Evolutionary conservation across 2,888 invertebrate species (phyloP), one percentile per base, ranked within the genome.

Genomic region (Pelosia muscerda): DNA sequence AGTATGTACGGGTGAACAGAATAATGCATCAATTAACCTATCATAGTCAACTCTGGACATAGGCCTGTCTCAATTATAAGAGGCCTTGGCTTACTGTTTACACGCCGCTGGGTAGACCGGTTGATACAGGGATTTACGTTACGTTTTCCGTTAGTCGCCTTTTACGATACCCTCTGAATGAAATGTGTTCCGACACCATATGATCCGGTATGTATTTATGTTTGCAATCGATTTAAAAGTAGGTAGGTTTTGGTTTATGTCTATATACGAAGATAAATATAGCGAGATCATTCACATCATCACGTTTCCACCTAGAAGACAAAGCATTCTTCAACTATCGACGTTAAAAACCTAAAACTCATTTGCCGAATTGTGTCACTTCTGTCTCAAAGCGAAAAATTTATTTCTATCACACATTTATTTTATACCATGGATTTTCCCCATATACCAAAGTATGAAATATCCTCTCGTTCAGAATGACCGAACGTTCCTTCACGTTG

Each of bases 401-500:
- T 34, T 55, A 34, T 58, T 53, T 42, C 1, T 53, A 23, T 58
- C 58, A 63, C 66, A 68, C 61, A 72, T 78, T 79, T 76, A 72
- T 74, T 54, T 65, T 74, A 15, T 34, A 42, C 55, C 28, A 72
- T 69, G 67, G 68, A 67, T 71, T 81, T 78, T 77, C 66, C 69
- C 64, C 54, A 62, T 71, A 62, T 58, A 69, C 38, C 59, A 63
- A n/a, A 66, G 72, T 71, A 81, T 81, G 74, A 76, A 74, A 77
- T 78, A 81, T 75, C 66, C 55, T 62, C 56, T 60, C 64, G 72
- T 73, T 71, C 77, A 72, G 79, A 79, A 79, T 81, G 79, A 81
- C 74, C 81, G 77, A 81, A 72, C 79, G 81, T 80, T 81, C 79
- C 75, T 80, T 63, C 79, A 74, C 77, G 79, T 76, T 65, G 61